phyloP scores from a whole-genome alignment of 1,140 invertebrate species.

The Sesamia nonagrioides region DNA sequence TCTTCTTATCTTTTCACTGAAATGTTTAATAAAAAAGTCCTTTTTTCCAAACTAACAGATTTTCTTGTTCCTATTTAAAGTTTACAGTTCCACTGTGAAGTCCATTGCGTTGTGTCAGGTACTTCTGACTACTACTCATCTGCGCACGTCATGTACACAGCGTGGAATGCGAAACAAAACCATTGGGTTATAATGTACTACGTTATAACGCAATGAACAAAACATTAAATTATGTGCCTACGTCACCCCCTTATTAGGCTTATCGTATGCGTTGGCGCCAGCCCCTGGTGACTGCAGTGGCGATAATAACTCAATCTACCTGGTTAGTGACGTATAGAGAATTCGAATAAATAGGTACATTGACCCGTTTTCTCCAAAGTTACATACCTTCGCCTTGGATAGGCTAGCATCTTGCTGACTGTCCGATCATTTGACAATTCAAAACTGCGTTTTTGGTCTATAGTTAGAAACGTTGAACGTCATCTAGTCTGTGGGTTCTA shows the following conservation, averaged over 20 bases:
- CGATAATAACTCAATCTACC: constrained; percentile 17
- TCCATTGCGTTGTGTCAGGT: neutral
- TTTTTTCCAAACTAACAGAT: neutral
- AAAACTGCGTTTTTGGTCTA: neutral
- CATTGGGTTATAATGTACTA: too few species aligned
- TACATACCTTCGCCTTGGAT: too few species aligned
- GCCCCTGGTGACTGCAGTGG: neutral
- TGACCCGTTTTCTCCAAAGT: too few species aligned
- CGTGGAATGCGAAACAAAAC: constrained; percentile 20
- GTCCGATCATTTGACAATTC: too few species aligned
- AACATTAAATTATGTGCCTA: constrained; percentile 10
- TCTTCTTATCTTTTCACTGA: neutral
- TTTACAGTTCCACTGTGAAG: neutral
- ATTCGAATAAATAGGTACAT: neutral
- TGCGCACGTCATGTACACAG: constrained; percentile 12
- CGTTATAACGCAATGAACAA: too few species aligned
- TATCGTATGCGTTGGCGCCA: constrained; percentile 2
- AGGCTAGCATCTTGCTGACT: too few species aligned
- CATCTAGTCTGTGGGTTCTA: neutral
- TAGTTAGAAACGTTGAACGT: neutral
- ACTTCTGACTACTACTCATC: too few species aligned
- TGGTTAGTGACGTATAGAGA: neutral
- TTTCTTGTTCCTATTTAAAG: neutral
- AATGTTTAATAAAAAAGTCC: neutral
- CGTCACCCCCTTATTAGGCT: constrained; percentile 1